These are phyloP conservation scores for Entomobrya multifasciata DNA, from an alignment of 2,888 invertebrate species.

Conservation along the genomic window DNA sequence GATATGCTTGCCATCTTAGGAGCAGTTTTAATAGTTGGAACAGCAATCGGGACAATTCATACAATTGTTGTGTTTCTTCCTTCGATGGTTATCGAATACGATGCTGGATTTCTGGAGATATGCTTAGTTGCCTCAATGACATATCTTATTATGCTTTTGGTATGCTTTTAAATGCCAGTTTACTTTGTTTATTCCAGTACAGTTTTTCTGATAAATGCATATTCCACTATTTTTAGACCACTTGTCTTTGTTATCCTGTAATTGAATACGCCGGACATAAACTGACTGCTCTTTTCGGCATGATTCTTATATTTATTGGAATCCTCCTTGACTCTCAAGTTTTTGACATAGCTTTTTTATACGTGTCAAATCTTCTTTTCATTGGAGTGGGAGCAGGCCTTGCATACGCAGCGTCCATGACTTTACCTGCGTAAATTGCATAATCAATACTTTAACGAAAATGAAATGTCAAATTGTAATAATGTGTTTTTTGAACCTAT, in stretches of 20 bases:
- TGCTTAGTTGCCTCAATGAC: not conserved
- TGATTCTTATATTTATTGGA: conserved; percentile 74
- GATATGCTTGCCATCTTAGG: too few relatives aligned
- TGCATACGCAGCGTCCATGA: conserved; percentile 69
- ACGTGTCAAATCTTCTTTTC: conserved; percentile 63
- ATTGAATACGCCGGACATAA: conserved; percentile 71
- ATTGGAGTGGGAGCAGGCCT: conserved; percentile 73
- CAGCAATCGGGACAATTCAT: too few relatives aligned
- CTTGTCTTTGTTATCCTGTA: not conserved
- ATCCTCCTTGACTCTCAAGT: conserved; percentile 70
- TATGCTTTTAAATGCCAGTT: not conserved
- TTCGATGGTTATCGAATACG: not conserved
- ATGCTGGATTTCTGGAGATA: not conserved
- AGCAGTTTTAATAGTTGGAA: too few relatives aligned
- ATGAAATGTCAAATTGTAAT: too few relatives aligned
- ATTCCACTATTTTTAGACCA: not conserved
- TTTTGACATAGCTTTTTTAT: conserved; percentile 57
- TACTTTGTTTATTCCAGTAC: too few relatives aligned
- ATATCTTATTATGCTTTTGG: not conserved
- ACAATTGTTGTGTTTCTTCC: too few relatives aligned
- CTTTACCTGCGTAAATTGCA: conserved; percentile 41
- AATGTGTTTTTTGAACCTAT: too few relatives aligned
- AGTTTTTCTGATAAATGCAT: not conserved
- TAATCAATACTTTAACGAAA: too few relatives aligned
- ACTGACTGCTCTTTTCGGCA: conserved; percentile 74